Percentiles rank a stretch among this genome's conserved stretches.
Conservation (phyloP, 2,888 invertebrate species). For the Eupithecia exiguata region DNA sequence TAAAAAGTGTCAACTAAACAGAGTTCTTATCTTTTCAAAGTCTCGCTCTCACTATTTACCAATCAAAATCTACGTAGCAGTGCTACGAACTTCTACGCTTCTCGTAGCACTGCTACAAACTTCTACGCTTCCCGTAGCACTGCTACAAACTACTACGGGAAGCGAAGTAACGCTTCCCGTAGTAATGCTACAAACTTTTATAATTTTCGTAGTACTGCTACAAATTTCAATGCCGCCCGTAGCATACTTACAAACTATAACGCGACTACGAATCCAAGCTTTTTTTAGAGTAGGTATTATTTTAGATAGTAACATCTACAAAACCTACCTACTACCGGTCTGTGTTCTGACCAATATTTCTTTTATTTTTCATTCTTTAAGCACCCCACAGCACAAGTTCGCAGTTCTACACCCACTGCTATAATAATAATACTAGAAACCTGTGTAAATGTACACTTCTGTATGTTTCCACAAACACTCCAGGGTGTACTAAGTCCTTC, state of each 20-base stretch:
- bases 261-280: too few relatives aligned
- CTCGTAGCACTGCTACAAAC: neutral
- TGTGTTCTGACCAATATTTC: too few relatives aligned
- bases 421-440: neutral
- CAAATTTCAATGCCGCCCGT: neutral
- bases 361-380: too few relatives aligned
- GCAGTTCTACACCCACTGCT: too few relatives aligned
- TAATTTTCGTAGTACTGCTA: neutral
- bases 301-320: neutral
- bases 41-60: neutral
- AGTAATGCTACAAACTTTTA: neutral
- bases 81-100: too few relatives aligned
- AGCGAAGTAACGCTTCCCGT: too few relatives aligned
- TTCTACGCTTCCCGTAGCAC: neutral
- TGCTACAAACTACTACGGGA: too few relatives aligned
- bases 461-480: constrained; percentile 26
- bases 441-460: neutral
- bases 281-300: too few relatives aligned
- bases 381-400: too few relatives aligned
- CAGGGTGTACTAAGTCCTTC: constrained; percentile 23
- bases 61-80: neutral
- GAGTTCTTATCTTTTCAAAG: neutral
- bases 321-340: too few relatives aligned
- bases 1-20: neutral
- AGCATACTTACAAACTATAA: neutral